Evolutionary conservation across 1,140 invertebrate genomes (phyloP), one percentile per base, ranked within the genome.

Genomic region (Drosophila sulfurigaster): DNA sequence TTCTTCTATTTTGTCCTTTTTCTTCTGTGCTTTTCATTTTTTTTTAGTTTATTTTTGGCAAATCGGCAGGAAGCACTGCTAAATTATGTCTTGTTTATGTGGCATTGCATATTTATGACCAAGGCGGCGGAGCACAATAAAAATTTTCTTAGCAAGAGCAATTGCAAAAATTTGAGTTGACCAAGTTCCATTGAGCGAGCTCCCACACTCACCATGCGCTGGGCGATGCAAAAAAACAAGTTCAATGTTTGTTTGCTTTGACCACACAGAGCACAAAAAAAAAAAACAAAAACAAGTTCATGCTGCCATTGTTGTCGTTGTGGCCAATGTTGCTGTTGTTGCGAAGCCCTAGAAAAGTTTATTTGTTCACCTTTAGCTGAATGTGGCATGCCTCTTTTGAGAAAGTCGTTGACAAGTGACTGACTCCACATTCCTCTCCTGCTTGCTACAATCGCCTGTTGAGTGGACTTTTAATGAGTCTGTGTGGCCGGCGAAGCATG

Each of bases 51-150:
- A n/a, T 69, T 86, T 90, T 90, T 86, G 86, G 87, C 82, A 90
- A 91, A 82, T 86, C 79, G 79, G 86, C 87, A 86, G 82, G 86
- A 90, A 90, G 82, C 71, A 52, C 83, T 73, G 72, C 81, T 90
- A 90, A 90, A 90, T 90, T 90, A 90, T 90, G 86, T 90, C 81
- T 90, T 90, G 86, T 90, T 90, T 90, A 90, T 90, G 81, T 90
- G 87, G 79, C 85, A 89, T 64, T 81, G 85, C 83, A 87, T 87
- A 87, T 87, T 87, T 87, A 87, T 87, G 83, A 56, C 82, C 83
- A 63, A 60, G 48, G 51, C 70, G 51, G 54, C 83, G 83, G 64
- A 66, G 77, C 66, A 81, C 79, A 83, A 87, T 87, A 87, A 87
- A 80, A 87, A 88, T 82, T 77, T 20, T 80, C 70, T 69, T 89